phyloP scores from a whole-genome alignment of 1,140 invertebrate genomes.

The Neomicropteryx cornuta region DNA sequence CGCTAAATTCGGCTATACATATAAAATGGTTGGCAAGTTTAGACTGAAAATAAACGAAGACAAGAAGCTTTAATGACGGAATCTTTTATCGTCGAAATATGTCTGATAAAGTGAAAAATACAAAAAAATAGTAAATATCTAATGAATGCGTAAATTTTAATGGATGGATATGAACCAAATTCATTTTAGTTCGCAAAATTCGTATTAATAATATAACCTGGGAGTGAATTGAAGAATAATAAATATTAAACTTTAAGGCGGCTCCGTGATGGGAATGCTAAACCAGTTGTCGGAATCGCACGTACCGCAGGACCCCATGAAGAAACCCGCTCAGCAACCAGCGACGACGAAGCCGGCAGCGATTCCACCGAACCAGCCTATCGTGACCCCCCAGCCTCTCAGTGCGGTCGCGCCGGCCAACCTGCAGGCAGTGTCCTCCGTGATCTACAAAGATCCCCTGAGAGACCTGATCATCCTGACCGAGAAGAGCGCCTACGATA shows the following conservation, averaged over 20 bases:
- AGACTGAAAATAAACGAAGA: too few relatives aligned
- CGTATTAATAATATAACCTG: too few relatives aligned
- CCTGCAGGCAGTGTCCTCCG: constrained; percentile 3
- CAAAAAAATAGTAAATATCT: too few relatives aligned
- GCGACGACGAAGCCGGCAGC: not conserved
- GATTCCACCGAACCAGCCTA: not conserved
- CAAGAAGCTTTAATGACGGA: too few relatives aligned
- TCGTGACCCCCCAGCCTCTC: not conserved
- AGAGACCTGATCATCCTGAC: constrained; percentile 13
- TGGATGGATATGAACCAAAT: too few relatives aligned
- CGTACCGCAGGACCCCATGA: not conserved
- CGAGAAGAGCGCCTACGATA: constrained; percentile 13
- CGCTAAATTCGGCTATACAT: too few relatives aligned
- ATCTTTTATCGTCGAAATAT: too few relatives aligned
- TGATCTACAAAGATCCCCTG: constrained; percentile 13
- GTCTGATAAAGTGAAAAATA: too few relatives aligned
- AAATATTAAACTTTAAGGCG: constrained; percentile 5
- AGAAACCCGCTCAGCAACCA: not conserved
- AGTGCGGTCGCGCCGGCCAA: not conserved
- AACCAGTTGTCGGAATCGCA: constrained; percentile 8
- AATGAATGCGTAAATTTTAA: too few relatives aligned
- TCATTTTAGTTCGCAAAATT: too few relatives aligned
- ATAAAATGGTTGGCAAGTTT: too few relatives aligned
- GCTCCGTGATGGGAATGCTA: constrained; percentile 8
- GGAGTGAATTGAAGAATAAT: too few relatives aligned